phyloP scores from a whole-genome alignment of 2,113 vertebrate species.

The Equus przewalskii region DNA sequence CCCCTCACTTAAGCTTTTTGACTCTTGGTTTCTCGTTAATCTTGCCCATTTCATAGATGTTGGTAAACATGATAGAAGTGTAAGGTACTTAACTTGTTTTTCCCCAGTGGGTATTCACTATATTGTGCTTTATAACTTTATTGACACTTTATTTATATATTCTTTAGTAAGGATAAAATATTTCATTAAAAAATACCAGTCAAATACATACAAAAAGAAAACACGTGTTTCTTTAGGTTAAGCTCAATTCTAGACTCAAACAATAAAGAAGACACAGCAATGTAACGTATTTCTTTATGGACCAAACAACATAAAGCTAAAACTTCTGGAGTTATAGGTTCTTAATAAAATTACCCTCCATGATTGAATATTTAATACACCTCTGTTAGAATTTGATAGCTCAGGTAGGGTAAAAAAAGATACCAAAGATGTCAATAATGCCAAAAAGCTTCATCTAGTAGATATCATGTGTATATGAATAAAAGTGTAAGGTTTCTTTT shows the following conservation, averaged over 20 bases:
- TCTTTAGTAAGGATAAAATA: constrained; percentile 11
- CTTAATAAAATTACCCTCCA: neutral
- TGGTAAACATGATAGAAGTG: neutral
- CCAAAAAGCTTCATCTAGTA: neutral
- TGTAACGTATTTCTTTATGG: neutral
- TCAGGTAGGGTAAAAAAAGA: too few relatives aligned
- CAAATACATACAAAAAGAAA: neutral
- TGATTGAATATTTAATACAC: neutral
- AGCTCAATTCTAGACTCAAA: constrained; percentile 17
- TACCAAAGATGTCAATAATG: neutral
- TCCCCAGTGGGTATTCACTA: neutral
- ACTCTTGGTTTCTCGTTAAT: neutral
- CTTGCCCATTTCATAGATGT: neutral
- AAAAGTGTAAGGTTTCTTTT: neutral
- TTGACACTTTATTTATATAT: neutral
- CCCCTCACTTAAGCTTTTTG: neutral
- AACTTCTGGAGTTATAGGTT: neutral
- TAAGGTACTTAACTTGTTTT: neutral
- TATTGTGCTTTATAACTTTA: constrained; percentile 19
- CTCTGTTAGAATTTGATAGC: neutral
- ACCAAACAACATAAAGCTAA: neutral
- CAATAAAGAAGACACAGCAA: neutral
- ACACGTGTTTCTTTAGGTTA: neutral
- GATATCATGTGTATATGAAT: neutral
- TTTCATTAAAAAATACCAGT: neutral